These are phyloP conservation scores for Periophthalmus modestus DNA, from an alignment of 2,113 vertebrate species.

Conservation along the genomic window DNA sequence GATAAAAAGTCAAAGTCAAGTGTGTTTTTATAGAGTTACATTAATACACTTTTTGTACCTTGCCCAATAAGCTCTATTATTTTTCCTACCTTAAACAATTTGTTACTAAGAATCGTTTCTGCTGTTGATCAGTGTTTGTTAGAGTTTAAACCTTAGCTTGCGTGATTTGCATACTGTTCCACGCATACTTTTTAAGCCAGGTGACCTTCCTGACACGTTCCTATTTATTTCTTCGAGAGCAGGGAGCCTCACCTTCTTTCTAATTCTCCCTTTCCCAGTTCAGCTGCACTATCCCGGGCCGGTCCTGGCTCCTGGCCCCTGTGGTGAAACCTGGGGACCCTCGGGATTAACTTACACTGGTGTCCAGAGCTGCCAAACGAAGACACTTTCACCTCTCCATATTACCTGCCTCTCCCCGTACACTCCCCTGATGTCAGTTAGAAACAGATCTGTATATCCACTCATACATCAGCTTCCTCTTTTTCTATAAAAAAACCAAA, in stretches of 20 bases:
- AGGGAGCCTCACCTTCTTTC: not conserved
- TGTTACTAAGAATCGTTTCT: no score
- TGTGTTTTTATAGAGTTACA: no score
- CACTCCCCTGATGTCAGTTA: constrained; percentile 51
- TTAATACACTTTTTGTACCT: no score
- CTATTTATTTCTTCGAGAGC: not conserved
- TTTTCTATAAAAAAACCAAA: constrained; percentile 39
- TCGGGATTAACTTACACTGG: constrained; percentile 69
- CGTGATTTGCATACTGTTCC: not conserved
- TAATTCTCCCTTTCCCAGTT: constrained; percentile 14
- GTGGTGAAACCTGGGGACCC: constrained; percentile 40
- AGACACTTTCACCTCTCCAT: constrained; percentile 44
- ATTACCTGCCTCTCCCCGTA: constrained; percentile 68
- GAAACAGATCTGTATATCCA: constrained; percentile 36
- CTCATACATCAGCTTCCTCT: constrained; percentile 54
- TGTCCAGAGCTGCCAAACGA: constrained; percentile 44
- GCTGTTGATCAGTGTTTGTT: no score
- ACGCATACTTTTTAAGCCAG: not conserved
- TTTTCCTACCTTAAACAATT: not conserved
- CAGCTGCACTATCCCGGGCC: constrained; percentile 29
- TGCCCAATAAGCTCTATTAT: not conserved
- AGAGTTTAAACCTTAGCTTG: not conserved
- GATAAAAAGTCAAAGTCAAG: no score
- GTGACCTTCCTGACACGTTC: not conserved
- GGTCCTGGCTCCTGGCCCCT: constrained; percentile 49